Evolutionary conservation across 2,888 invertebrate genomes (phyloP).

Genomic region (Teleogryllus oceanicus): DNA sequence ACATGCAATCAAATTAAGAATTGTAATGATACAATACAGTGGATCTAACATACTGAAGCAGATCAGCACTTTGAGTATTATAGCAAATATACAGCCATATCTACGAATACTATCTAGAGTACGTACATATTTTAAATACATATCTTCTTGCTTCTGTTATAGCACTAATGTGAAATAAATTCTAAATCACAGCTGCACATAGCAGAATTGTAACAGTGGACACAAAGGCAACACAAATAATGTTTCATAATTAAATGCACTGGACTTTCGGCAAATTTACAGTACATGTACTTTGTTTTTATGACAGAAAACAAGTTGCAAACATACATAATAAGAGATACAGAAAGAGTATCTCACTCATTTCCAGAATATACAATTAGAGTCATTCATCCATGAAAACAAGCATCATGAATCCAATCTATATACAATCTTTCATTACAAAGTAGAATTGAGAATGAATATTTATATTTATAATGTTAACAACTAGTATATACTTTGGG

Average conservation of each 20-base stretch:
- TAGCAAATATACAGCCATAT: conserved; percentile 1
- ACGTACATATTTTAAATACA: neutral
- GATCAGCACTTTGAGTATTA: neutral
- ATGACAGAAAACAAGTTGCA: neutral
- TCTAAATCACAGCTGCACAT: conserved; percentile 2
- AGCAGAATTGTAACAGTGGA: conserved; percentile 9
- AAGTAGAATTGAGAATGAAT: neutral
- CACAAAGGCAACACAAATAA: conserved; percentile 3
- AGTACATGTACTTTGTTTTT: conserved; percentile 4
- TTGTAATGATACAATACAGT: neutral
- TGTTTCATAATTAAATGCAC: neutral
- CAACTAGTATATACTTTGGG: neutral
- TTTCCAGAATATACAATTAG: conserved; percentile 6
- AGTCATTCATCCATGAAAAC: neutral
- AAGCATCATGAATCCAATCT: neutral
- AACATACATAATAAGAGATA: neutral
- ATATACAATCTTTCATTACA: neutral
- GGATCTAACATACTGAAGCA: neutral
- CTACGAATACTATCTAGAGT: conserved; percentile 1
- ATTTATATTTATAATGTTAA: neutral
- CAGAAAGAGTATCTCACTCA: neutral
- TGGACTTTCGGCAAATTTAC: neutral
- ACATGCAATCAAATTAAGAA: neutral
- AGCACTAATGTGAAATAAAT: neutral
- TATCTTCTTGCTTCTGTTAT: neutral